phyloP scores from a whole-genome alignment of 2,113 vertebrate species.

The Blennius ocellaris region DNA sequence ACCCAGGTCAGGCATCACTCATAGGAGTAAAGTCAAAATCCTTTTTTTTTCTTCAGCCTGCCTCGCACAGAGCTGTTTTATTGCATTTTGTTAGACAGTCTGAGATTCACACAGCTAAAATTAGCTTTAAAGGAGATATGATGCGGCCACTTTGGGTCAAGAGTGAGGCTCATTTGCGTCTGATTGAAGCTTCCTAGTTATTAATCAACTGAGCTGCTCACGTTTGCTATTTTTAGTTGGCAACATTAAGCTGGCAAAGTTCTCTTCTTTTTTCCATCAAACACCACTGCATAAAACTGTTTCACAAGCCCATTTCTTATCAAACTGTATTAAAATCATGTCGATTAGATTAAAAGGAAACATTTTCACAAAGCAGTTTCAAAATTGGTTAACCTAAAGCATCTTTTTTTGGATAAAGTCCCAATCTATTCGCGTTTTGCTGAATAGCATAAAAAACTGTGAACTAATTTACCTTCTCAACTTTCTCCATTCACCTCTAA shows the following conservation, averaged over 20 bases:
- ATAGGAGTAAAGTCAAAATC: constrained; percentile 12
- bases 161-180: constrained; percentile 29
- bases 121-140: constrained; percentile 50
- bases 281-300: not conserved
- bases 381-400: too few species aligned
- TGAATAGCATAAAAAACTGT: constrained; percentile 22
- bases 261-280: constrained; percentile 4
- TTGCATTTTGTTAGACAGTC: constrained; percentile 10
- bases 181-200: constrained; percentile 37
- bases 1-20: constrained; percentile 35
- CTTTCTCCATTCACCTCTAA: constrained; percentile 45
- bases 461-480: constrained; percentile 14
- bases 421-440: not conserved
- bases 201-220: constrained; percentile 27
- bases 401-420: too few species aligned
- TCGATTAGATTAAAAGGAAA: too few species aligned
- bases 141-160: constrained; percentile 28
- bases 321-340: not conserved
- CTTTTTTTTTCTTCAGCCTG: not conserved
- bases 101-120: constrained; percentile 28
- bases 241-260: constrained; percentile 2
- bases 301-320: not conserved
- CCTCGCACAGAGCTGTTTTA: not conserved
- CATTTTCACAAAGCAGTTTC: too few species aligned
- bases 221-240: constrained; percentile 32